A percentile compares a stretch with the other conserved stretches of the same genome.
Evolutionary conservation across 2,113 vertebrate genomes (phyloP).

Genomic region (Gulo gulo): DNA sequence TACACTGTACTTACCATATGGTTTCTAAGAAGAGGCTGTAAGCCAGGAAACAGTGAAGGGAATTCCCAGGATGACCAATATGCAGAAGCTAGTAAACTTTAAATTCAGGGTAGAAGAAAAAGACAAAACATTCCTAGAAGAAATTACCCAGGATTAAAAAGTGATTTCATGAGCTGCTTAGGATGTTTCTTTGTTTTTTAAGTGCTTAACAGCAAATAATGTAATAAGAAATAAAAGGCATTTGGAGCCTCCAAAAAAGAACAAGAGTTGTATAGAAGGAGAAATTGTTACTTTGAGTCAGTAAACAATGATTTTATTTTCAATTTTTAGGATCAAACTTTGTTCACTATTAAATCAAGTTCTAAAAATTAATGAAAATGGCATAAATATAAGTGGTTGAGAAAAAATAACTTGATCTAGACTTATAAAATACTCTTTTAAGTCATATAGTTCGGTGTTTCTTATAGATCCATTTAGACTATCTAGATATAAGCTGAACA

Average conservation of each 20-base stretch:
- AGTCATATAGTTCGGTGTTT: background rate
- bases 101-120: background rate
- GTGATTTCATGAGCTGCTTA: background rate
- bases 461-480: background rate
- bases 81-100: background rate
- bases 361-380: background rate
- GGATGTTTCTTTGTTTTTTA: background rate
- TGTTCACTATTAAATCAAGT: background rate
- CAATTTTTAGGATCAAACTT: background rate
- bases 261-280: background rate
- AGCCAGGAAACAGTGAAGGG: background rate
- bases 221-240: background rate
- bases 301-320: background rate
- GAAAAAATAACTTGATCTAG: background rate
- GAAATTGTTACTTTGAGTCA: background rate
- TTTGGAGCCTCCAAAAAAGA: background rate
- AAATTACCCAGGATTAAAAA: background rate
- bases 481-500: background rate
- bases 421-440: background rate
- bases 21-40: background rate
- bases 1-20: background rate
- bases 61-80: background rate
- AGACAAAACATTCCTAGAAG: background rate
- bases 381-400: background rate
- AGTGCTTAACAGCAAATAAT: background rate